Evolutionary conservation across 2,797 vertebrate genomes (phyloP), one percentile per base, ranked within the genome.

Genomic region (Anableps anableps): DNA sequence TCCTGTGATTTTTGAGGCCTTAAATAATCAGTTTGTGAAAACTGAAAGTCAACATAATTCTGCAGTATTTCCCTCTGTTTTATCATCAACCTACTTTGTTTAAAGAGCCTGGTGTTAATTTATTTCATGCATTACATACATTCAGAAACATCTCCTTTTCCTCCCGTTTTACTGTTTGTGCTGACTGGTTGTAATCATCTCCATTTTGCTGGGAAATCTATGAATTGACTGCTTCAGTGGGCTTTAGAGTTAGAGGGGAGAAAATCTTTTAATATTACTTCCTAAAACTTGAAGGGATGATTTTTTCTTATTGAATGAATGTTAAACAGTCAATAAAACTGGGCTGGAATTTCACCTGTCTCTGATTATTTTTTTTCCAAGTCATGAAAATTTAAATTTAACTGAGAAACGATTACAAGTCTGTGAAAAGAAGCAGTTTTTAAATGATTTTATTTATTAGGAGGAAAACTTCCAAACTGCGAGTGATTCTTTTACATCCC

Each of bases 281-380:
- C 74, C 64, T 74, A 64, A 88, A 88, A 86, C 85, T 90, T 89
- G 86, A 87, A 90, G 68, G 82, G 84, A 78, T 82, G 76, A 78
- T 51, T 87, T 87, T 78, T 78, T 84, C 84, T 76, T 80, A 88
- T 83, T 82, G 82, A 86, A 80, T 88, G 81, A 83, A 88, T 90
- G 81, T 91, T 91, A 79, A 83, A 80, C 82, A 66, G 89, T 90
- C 84, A 95, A 93, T 95, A 95, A 94, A 94, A 87, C 79, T 83
- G 80, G 81, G 86, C 90, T 83, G 92, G 80, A 75, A 74, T 83
- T 88, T 87, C 73, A 80, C 76, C 31, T 5, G 74, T 0, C 23
- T 84, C 38, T 48, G 34, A 19, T 41, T 19, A 26, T 14, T 14
- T 55, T 71, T 76, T 51, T 68, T 62, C 66, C 6, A 43, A 70